Evolutionary conservation across 1,140 invertebrate genomes (phyloP).

Genomic region (Drosophila teissieri): DNA sequence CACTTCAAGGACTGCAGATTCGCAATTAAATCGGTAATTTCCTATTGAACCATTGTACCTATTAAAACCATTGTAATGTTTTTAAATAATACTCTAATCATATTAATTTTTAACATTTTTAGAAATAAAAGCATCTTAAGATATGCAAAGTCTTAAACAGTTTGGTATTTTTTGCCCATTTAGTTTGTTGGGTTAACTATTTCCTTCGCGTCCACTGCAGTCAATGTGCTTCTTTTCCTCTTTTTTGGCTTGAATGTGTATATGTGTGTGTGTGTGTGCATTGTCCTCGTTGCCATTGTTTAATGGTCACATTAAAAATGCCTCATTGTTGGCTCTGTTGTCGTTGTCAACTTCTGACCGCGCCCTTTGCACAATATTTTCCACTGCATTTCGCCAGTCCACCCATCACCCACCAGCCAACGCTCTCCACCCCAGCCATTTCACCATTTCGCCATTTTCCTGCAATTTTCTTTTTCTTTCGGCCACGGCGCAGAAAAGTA

Average conservation of each 20-base stretch:
- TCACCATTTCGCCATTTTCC: neutral
- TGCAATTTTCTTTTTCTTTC: constrained; percentile 35
- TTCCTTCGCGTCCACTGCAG: constrained; percentile 38
- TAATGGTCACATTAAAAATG: constrained; percentile 80
- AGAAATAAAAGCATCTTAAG: too few species aligned
- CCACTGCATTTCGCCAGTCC: constrained; percentile 56
- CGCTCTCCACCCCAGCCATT: too few species aligned
- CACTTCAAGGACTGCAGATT: neutral
- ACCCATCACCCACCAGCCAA: neutral
- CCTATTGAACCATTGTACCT: too few species aligned
- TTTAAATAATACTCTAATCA: too few species aligned
- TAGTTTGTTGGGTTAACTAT: constrained; percentile 49
- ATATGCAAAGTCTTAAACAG: too few species aligned
- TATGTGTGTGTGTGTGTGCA: constrained; percentile 34
- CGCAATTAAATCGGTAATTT: neutral
- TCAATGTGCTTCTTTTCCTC: constrained; percentile 26
- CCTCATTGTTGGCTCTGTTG: constrained; percentile 64
- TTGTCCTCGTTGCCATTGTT: constrained; percentile 79
- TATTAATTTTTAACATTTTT: too few species aligned
- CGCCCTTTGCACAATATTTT: constrained; percentile 67
- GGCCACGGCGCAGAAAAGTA: constrained; percentile 50
- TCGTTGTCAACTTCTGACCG: constrained; percentile 67
- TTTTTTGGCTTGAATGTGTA: constrained; percentile 20
- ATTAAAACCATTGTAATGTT: too few species aligned
- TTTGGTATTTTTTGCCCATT: neutral